Base-by-base conservation (phyloP, 2,113 vertebrate species). In the Neoarius graeffei region DNA sequence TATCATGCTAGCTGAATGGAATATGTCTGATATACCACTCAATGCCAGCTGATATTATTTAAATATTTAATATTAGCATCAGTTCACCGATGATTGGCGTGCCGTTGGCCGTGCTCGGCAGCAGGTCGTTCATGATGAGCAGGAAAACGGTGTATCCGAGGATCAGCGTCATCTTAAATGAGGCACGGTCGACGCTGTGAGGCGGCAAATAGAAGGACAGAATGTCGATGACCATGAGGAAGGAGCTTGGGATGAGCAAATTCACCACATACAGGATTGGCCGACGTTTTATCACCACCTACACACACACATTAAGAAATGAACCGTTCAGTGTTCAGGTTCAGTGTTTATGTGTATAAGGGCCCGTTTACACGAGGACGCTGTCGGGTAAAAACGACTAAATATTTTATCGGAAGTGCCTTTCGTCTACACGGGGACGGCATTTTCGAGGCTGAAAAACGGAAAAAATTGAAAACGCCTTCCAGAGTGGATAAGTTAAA, bases 161-260 rank as follows among this genome's bases (percentile, higher is more conserved):
- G 83, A 96, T 96, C 74, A 96, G 94, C 7, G 95, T 96, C 95
- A 96, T 96, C 85, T 96, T 96, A 90, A 96, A 96, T 84, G 95
- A 95, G 86, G 95, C 94, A 0, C 95, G 93, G 88, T 96, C 95
- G 0, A 96, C 94, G 5, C 95, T 96, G 89, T 96, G 95, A 0
- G 95, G 95, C 0, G 95, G 96, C 92, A 95, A 92, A 92, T 96
- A 96, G 92, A 96, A 96, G 54, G 95, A 95, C 89, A 96, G 89
- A 91, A 96, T 96, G 92, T 96, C 95, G 73, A 96, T 95, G 83
- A 95, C 86, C 95, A 96, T 96, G 86, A 96, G 95, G 91, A 96
- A 96, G 74, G 94, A 94, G 91, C 95, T 96, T 69, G 95, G 95
- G 89, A 96, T 95, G 52, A 96, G 93, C 87, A 96, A 92, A 89